Evolutionary conservation across 2,797 vertebrate species (phyloP).

Genomic region (Poecile montanus): DNA sequence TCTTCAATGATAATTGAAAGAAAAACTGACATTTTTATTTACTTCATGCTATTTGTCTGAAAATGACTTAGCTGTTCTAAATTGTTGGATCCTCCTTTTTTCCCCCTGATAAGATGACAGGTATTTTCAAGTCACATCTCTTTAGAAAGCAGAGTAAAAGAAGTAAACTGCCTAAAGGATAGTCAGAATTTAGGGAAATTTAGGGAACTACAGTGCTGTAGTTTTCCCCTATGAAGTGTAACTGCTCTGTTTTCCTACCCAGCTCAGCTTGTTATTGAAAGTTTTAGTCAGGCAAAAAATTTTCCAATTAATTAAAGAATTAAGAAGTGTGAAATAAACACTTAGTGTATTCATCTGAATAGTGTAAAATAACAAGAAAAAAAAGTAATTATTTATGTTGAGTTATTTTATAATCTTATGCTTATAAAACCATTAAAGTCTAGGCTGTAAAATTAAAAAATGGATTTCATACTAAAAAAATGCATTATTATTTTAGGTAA

Average conservation of each 20-base stretch:
- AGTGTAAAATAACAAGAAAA: background rate
- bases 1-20: background rate
- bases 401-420: background rate
- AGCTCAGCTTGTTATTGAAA: background rate
- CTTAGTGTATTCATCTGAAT: background rate
- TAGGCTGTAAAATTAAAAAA: background rate
- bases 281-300: background rate
- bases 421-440: background rate
- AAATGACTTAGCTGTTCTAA: background rate
- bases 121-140: background rate
- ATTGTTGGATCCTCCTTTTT: background rate
- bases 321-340: background rate
- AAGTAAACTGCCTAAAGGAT: background rate
- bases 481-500: background rate
- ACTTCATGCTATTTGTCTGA: background rate
- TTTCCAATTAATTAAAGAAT: background rate
- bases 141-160: background rate
- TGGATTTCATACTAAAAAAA: accelerated
- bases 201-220: too few species aligned
- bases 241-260: background rate
- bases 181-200: background rate
- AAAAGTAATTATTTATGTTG: background rate
- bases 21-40: background rate
- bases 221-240: background rate
- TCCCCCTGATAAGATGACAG: background rate